Conservation (phyloP, 2,797 vertebrate species). For the Helostoma temminkii region DNA sequence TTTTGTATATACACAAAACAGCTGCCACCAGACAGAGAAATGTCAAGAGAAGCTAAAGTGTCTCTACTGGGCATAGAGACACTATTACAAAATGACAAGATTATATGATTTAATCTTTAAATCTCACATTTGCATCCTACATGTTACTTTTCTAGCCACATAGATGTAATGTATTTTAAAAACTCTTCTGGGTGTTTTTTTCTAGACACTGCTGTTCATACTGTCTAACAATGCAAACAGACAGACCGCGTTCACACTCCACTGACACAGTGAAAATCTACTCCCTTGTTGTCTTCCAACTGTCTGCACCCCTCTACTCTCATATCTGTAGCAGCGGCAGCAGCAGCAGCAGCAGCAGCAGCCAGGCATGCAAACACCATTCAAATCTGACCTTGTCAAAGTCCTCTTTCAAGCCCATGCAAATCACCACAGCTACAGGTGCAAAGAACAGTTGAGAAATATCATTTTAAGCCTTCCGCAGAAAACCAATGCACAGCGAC, state of each 20-base stretch:
- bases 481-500: slow-evolving; percentile 21
- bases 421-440: slow-evolving; percentile 71
- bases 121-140: neutral
- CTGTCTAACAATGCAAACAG: slow-evolving; percentile 11
- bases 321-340: slow-evolving; percentile 58
- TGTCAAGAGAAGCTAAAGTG: neutral
- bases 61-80: slow-evolving; percentile 27
- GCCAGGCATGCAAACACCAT: slow-evolving; percentile 82
- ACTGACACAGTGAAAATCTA: slow-evolving; percentile 2
- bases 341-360: slow-evolving; percentile 44
- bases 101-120: neutral
- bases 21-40: slow-evolving; percentile 2
- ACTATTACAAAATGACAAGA: neutral
- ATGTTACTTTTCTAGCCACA: neutral
- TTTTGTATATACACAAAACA: slow-evolving; percentile 70
- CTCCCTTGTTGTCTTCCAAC: slow-evolving; percentile 3
- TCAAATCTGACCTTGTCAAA: slow-evolving; percentile 81
- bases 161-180: neutral
- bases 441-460: slow-evolving; percentile 64
- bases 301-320: slow-evolving; percentile 16
- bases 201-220: neutral
- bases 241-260: neutral
- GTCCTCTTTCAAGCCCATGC: slow-evolving; percentile 83
- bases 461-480: slow-evolving; percentile 32
- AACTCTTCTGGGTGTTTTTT: neutral